Conservation (phyloP, 1,140 invertebrate species). For the Anoplolepis gracilipes region DNA sequence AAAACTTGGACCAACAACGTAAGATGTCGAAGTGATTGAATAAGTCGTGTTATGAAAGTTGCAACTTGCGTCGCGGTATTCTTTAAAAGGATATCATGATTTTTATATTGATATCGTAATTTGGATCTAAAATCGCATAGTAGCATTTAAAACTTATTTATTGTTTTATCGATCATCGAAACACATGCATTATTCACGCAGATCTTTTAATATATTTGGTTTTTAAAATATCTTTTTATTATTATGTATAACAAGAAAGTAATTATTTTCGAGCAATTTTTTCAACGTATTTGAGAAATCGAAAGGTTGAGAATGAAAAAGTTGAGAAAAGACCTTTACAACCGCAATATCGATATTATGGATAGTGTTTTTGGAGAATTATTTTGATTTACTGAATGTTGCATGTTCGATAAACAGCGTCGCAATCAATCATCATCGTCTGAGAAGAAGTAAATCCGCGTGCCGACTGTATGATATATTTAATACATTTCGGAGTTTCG, state of each 20-base stretch:
- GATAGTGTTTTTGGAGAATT: conserved; percentile 20
- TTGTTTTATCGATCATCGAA: background rate
- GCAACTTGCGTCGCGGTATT: too few relatives aligned
- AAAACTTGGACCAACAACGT: background rate
- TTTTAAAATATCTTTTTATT: background rate
- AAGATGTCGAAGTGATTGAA: conserved; percentile 3
- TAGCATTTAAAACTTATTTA: too few relatives aligned
- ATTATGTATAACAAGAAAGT: background rate
- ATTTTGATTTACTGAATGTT: conserved; percentile 22
- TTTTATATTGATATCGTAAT: too few relatives aligned
- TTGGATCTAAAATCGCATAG: too few relatives aligned
- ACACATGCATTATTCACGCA: background rate
- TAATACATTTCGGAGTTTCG: conserved; percentile 37
- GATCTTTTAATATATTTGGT: background rate
- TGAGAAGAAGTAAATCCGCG: conserved; percentile 20
- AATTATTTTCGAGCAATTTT: background rate
- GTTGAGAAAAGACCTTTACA: background rate
- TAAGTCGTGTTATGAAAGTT: background rate
- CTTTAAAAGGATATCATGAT: too few relatives aligned
- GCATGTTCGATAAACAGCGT: conserved; percentile 31
- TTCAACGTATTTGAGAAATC: background rate
- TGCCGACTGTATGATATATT: conserved; percentile 13
- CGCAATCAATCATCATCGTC: conserved; percentile 8
- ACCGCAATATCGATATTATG: background rate
- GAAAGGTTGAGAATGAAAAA: background rate